A percentile compares a stretch with the other conserved stretches of the same genome.
Conservation (phyloP, 2,797 vertebrate species). For the Malacoctenus gilli region DNA sequence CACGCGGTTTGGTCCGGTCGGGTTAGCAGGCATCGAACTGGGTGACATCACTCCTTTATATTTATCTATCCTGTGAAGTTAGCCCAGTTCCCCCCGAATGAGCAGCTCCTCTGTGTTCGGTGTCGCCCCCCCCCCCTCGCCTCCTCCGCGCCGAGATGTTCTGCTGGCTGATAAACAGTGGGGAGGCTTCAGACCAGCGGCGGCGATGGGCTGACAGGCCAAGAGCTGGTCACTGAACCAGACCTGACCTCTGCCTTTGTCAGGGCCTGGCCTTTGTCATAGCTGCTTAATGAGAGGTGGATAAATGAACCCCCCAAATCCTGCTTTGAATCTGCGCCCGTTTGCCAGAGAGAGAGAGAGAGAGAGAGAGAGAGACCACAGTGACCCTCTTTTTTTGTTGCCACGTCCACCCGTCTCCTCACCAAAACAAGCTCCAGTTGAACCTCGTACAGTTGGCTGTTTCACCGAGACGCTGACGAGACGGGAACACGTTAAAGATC, state of each 20-base stretch:
- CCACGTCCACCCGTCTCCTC: constrained; percentile 40
- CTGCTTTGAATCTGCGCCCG: constrained; percentile 50
- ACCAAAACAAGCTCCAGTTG: constrained; percentile 29
- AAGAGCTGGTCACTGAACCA: constrained; percentile 79
- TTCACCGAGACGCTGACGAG: constrained; percentile 6
- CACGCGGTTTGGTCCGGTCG: constrained; percentile 34
- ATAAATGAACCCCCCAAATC: constrained; percentile 68
- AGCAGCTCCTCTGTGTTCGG: constrained; percentile 54
- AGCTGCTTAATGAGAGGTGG: constrained; percentile 80
- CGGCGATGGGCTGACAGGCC: constrained; percentile 78
- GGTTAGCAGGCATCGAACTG: constrained; percentile 49
- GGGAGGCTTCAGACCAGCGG: constrained; percentile 70
- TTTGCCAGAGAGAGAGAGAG: constrained; percentile 56
- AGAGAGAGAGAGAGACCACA: constrained; percentile 49
- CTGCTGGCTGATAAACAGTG: constrained; percentile 71
- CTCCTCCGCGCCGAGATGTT: constrained; percentile 55
- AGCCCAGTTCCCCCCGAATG: constrained; percentile 66
- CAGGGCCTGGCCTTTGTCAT: constrained; percentile 77
- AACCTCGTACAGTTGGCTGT: constrained; percentile 11
- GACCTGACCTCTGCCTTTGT: constrained; percentile 81
- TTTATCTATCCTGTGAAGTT: constrained; percentile 61
- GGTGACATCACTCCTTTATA: constrained; percentile 67
- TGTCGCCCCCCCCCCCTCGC: constrained; percentile 48
- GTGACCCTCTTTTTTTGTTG: constrained; percentile 43
- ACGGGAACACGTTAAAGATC: no score